Evolutionary conservation across 2,888 invertebrate genomes (phyloP).

Genomic region (Eilema griseolum): DNA sequence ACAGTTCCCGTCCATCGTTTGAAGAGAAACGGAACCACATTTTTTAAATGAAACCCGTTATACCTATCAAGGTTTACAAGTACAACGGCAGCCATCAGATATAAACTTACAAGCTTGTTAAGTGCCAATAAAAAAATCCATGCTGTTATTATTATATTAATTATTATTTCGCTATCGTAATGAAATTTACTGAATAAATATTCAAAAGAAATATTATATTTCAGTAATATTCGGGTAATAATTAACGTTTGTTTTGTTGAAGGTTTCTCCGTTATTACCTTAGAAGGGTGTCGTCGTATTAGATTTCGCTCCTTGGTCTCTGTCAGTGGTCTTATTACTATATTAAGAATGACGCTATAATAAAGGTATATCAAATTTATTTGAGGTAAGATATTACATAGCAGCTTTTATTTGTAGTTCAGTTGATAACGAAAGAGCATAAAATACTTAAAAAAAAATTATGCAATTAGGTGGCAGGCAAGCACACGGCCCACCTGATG

Average conservation of each 20-base stretch:
- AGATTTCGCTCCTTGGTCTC: constrained; percentile 30
- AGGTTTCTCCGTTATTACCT: constrained; percentile 18
- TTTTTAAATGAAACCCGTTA: background rate
- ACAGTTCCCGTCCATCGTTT: no score
- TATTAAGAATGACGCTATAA: constrained; percentile 30
- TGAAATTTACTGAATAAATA: background rate
- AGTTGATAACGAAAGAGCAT: background rate
- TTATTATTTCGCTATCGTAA: constrained; percentile 3
- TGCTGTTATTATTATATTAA: background rate
- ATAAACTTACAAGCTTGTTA: constrained; percentile 41
- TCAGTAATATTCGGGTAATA: constrained; percentile 3
- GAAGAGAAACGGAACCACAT: no score
- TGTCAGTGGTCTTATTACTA: constrained; percentile 29
- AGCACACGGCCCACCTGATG: no score
- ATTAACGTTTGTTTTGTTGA: constrained; percentile 10
- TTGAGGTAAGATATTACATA: constrained; percentile 10
- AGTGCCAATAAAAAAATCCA: constrained; percentile 29
- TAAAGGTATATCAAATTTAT: constrained; percentile 12
- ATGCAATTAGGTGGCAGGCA: no score
- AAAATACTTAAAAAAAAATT: no score
- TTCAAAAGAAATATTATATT: constrained; percentile 9
- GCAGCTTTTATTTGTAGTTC: background rate
- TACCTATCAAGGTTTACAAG: background rate
- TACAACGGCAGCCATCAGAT: constrained; percentile 28
- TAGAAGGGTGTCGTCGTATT: constrained; percentile 17